These are phyloP conservation scores for Oeneis ivallda DNA, from an alignment of 2,888 invertebrate species.

Conservation along the genomic window DNA sequence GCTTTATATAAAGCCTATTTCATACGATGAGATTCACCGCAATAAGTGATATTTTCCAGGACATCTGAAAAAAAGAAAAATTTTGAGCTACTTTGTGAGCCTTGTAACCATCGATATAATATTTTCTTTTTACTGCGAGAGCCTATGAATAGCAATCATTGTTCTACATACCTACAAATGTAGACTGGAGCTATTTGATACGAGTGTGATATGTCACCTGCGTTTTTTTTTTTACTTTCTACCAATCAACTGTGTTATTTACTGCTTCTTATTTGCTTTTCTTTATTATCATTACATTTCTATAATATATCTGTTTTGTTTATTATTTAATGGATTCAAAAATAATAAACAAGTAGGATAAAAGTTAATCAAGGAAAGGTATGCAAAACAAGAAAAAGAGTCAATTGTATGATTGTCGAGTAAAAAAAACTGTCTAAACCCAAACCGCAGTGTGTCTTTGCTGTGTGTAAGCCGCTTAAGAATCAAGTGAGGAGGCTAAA, in stretches of 20 bases:
- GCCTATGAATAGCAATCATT: no score
- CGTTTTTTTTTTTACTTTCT: neutral
- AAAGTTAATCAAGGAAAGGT: neutral
- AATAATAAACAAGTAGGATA: neutral
- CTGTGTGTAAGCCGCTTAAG: constrained; percentile 46
- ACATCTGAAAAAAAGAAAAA: no score
- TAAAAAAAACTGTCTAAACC: constrained; percentile 8
- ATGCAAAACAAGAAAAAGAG: neutral
- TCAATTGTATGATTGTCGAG: neutral
- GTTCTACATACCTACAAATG: no score
- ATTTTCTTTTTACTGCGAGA: no score
- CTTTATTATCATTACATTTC: neutral
- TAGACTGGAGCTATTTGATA: neutral
- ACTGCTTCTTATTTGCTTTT: neutral
- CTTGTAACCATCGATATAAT: no score
- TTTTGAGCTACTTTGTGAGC: no score
- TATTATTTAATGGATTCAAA: no score
- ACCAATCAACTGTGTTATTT: neutral
- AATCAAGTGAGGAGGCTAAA: constrained; percentile 65
- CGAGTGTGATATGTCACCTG: neutral
- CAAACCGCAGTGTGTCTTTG: constrained; percentile 6
- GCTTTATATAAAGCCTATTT: constrained; percentile 19
- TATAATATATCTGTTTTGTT: neutral
- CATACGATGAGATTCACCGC: constrained; percentile 15
- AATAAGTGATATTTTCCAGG: neutral